Percentiles rank a stretch among this genome's conserved stretches.
Conservation (phyloP, 2,888 invertebrate genomes). For the Ochlodes sylvanus region DNA sequence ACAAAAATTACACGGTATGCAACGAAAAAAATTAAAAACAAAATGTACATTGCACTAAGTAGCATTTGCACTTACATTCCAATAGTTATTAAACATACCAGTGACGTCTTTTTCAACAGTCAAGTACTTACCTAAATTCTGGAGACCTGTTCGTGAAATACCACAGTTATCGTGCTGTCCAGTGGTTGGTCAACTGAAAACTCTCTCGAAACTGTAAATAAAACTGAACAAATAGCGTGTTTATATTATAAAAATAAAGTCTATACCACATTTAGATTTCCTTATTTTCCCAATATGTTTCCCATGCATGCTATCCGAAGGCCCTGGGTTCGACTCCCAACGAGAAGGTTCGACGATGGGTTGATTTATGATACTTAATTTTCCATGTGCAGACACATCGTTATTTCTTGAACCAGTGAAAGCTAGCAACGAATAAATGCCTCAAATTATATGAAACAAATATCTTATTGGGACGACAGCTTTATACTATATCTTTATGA, state of each 20-base stretch:
- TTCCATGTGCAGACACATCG: too few species aligned
- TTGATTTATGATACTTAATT: too few species aligned
- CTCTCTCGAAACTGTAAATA: conserved; percentile 71
- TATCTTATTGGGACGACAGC: too few species aligned
- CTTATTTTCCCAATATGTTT: conserved; percentile 57
- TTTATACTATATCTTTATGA: neutral
- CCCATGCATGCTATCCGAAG: too few species aligned
- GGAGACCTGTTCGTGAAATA: neutral
- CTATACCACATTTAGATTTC: conserved; percentile 69
- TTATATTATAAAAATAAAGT: conserved; percentile 80
- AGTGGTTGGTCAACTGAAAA: conserved; percentile 37
- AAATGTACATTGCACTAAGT: neutral
- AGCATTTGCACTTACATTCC: conserved; percentile 4
- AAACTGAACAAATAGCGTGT: conserved; percentile 71
- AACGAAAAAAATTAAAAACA: neutral
- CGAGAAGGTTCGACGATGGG: too few species aligned
- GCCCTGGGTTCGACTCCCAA: too few species aligned
- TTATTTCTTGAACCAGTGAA: too few species aligned
- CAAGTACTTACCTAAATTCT: conserved; percentile 1
- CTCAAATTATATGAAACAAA: too few species aligned
- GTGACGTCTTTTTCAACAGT: neutral
- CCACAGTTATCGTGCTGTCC: neutral
- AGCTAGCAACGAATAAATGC: too few species aligned
- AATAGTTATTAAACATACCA: conserved; percentile 1
- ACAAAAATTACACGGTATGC: neutral